phyloP scores from a whole-genome alignment of 2,797 vertebrate species.

The Gymnoscopelus braueri region DNA sequence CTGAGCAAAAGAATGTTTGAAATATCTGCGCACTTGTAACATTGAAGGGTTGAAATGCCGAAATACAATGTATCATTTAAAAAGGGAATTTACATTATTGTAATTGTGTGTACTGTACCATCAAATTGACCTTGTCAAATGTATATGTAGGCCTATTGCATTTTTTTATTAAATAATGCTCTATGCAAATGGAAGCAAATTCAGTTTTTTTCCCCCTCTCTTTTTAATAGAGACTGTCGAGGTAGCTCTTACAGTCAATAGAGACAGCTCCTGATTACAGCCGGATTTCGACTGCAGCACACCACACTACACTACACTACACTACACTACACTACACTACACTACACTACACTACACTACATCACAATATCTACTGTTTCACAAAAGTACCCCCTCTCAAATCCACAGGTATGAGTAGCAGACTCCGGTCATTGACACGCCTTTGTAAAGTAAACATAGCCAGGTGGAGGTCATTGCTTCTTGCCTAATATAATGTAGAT shows the following conservation, averaged over 20 bases:
- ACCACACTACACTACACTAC: too few species aligned
- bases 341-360: too few species aligned
- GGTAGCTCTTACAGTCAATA: not conserved
- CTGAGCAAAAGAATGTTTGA: slow-evolving; percentile 28
- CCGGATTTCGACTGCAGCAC: too few species aligned
- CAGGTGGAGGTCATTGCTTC: too few species aligned
- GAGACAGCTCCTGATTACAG: too few species aligned
- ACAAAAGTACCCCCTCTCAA: too few species aligned
- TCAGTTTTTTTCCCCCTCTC: not conserved
- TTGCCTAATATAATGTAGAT: too few species aligned
- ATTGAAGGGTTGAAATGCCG: slow-evolving; percentile 31
- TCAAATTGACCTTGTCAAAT: slow-evolving; percentile 70
- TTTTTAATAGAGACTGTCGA: not conserved
- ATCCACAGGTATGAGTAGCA: too few species aligned
- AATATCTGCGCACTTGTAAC: slow-evolving; percentile 41
- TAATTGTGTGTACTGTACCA: slow-evolving; percentile 71
- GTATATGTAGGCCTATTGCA: slow-evolving; percentile 66
- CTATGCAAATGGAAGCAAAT: slow-evolving; percentile 63
- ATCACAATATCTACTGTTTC: too few species aligned
- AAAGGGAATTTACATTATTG: slow-evolving; percentile 74
- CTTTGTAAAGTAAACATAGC: too few species aligned
- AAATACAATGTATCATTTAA: slow-evolving; percentile 63
- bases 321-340: too few species aligned
- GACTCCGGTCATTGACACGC: too few species aligned
- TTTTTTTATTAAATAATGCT: slow-evolving; percentile 79